Evolutionary conservation across 1,140 invertebrate genomes (phyloP), one percentile per base, ranked within the genome.

Genomic region (Pogonomyrmex barbatus): DNA sequence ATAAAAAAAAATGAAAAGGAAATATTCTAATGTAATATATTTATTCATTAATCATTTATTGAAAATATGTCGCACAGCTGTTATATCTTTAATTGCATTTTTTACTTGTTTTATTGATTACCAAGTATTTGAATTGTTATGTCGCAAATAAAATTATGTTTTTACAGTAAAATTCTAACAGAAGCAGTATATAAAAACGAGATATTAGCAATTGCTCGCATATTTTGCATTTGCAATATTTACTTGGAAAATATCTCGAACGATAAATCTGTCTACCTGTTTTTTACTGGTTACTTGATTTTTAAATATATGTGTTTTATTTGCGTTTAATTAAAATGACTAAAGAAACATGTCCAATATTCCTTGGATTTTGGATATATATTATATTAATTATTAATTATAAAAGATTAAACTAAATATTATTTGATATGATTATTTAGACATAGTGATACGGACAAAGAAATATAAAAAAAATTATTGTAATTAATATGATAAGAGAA

Each of bases 241-340:
- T 79, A 52, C 33, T 79, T n/a, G n/a, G 9, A 54, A 79, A 79
- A 54, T 79, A 79, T 42, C 24, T 68, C 47, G 54, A 78, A 79
- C 47, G 47, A 54, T 54, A 54, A 79, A 79, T 79, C 36, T 24
- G 24, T 24, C 24, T 12, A 67, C 17, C 62, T 79, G 45, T 68
- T 68, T 79, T 79, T 58, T 24, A 65, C 10, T 50, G 33, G 33
- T 65, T 14, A 78, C 10, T 56, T 33, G 12, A 76, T 45, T 67
- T 67, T 33, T 67, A 30, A 12, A 68, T 42, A 47, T 2, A 30
- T n/a, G 6, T 67, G 33, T 77, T 63, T 78, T 3, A 9, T 14
- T 67, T 39, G n/a, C n/a, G 24, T 1, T 36, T 67, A 79, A 52
- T 54, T 42, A 17, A 65, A 39, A 36, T 65, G 17, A 36, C 9